Base-by-base conservation (phyloP, 2,888 invertebrate species). In the Macaria notata region DNA sequence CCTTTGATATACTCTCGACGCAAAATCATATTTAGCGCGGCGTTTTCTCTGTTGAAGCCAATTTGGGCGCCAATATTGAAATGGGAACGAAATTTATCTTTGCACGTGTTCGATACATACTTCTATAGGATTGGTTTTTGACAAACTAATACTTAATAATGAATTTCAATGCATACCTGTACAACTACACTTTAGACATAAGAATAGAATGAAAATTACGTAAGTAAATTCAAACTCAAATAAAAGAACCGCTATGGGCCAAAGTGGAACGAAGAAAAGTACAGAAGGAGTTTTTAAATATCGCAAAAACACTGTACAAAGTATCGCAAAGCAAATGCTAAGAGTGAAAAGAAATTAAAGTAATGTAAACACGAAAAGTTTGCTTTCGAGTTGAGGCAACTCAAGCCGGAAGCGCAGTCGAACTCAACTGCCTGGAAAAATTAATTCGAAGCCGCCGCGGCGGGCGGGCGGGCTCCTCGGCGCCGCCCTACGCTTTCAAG, bases 371-470 rank as follows among this genome's bases (percentile, higher is more conserved):
- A 88, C 81, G 88, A 86, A 85, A 86, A 86, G 84, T 88, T 88
- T 85, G 87, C 87, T 85, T 86, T 86, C 81, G 79, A 87, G 86
- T 86, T 86, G 81, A 79, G 72, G 83, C 79, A 85, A 83, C 88
- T 86, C 81, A 76, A 85, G 86, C 79, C 75, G 83, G 87, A 81
- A 86, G 81, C 84, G 85, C 83, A 88, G 90, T 91, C 86, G 83
- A 79, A 85, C 78, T 89, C 89, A 90, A 88, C 88, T 89, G 86
- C 79, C 75, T 88, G 89, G 89, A 91, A 90, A 88, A 85, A 89
- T 82, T 88, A 86, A 88, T 89, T 81, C 83, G 86, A 82, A 81
- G 83, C 82, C 75, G 81, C 75, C n/a, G 41, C 9, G 4, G 76
- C 71, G 70, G 70, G 71, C 76, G 75, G 78, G 56, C 49, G 54